phyloP scores from a whole-genome alignment of 2,797 vertebrate species.

The Emydoidea blandingii region DNA sequence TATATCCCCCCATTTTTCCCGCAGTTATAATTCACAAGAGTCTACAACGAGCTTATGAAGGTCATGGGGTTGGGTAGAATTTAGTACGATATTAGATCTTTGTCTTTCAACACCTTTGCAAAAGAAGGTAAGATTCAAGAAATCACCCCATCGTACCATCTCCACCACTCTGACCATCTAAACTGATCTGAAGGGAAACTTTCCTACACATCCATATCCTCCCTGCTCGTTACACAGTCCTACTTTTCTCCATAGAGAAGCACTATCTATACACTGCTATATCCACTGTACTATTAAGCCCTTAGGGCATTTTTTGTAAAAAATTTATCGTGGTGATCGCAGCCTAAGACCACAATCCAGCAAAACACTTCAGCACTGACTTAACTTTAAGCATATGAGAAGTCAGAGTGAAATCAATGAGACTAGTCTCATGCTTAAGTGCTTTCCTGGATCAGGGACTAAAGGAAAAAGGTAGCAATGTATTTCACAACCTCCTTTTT shows the following conservation, averaged over 20 bases:
- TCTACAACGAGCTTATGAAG: constrained; percentile 5
- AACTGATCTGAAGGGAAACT: not conserved
- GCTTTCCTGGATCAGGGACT: not conserved
- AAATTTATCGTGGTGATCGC: not conserved
- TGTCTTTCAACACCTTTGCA: not conserved
- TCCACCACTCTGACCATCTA: not conserved
- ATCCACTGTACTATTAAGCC: not conserved
- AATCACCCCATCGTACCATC: not conserved
- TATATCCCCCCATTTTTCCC: constrained; percentile 50
- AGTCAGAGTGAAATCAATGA: not conserved
- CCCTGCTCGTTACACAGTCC: not conserved
- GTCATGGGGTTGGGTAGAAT: not conserved
- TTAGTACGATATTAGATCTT: not conserved
- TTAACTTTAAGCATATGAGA: not conserved
- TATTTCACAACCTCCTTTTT: not conserved
- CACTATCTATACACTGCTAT: not conserved
- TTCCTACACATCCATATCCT: not conserved
- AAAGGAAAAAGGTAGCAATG: not conserved
- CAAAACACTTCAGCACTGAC: not conserved
- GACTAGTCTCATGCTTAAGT: not conserved
- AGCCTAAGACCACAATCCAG: not conserved
- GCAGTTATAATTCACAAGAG: constrained; percentile 48
- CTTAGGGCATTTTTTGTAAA: no score
- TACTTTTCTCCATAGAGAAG: not conserved
- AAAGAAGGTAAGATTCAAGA: constrained; percentile 18